Evolutionary conservation across 2,888 invertebrate species (phyloP), one percentile per base, ranked within the genome.

Genomic region (Hetaerina titia): DNA sequence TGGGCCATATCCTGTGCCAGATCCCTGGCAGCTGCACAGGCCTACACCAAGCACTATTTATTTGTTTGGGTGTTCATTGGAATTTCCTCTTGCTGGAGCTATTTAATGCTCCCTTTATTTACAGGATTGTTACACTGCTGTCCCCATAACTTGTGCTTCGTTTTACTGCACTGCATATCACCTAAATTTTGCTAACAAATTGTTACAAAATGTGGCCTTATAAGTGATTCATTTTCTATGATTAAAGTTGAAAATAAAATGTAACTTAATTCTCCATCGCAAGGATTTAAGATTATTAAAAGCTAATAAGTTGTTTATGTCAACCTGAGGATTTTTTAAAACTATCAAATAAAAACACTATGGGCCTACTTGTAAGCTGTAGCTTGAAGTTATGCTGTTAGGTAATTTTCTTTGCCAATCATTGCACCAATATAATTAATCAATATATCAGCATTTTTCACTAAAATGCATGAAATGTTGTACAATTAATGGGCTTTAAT

Each of bases 141-240:
- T 81, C 31, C 81, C 31, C 25, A 31, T 13, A 13, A 81, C 25
- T 81, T 81, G n/a, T 81, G 25, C 81, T 81, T 81, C 81, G 25
- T 31, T 81, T 81, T 81, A 7, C 81, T 31, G 25, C 25, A 31
- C 25, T 15, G n/a, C 31, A 31, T 31, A 81, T 81, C 31, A 31
- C 31, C 31, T 81, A 9, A 31, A 31, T 81, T 81, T 81, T 81
- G 81, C 81, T 81, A 81, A 25, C 1, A 31, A 31, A 81, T 81
- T 81, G 81, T 81, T 15, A 69, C 69, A 69, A 81, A 81, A 81
- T 81, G 81, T 81, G 81, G 81, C 81, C 81, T 81, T 81, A 81
- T 2, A 81, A 81, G 11, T 31, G 25, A 81, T 25, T 81, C 13
- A 69, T 69, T 45, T 22, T 22, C 17, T 81, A 81, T 81, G 81